Base-by-base conservation (phyloP, 2,797 vertebrate genomes). In the Sardinella longiceps region DNA sequence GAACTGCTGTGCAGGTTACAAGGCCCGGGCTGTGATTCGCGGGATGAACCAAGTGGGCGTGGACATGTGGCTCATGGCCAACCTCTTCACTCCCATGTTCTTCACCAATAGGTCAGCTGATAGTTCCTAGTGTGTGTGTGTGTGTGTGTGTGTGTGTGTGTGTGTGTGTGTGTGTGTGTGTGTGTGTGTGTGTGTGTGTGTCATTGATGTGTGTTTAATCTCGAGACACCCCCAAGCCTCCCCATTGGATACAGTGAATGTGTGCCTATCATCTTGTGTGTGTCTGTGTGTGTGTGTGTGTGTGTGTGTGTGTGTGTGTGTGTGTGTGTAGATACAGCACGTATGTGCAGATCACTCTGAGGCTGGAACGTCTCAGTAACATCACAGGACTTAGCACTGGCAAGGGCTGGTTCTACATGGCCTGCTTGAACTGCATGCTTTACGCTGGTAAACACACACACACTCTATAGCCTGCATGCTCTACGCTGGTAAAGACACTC, bases 351-450 rank as follows among this genome's bases (percentile, higher is more conserved):
- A 53, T 84, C 33, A 80, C 84, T 25, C 30, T 33, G n/a, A 80
- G 15, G 4, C 39, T 86, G 83, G 85, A 88, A 48, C 20, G 53
- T 10, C 46, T 58, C 39, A 74, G 53, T 25, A 66, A 63, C 43
- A 51, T 18, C 12, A 74, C 7, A 3, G 23, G 48, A 20, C 43
- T 82, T 63, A 80, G 70, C 37, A 10, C 50, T 15, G 87, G 80
- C 3, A 80, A 48, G 43, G 87, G 87, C 70, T 84, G 87, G 85
- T 88, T 86, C 74, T 88, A 86, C 50, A 58, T 53, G 23, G 33
- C 45, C 66, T 88, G 85, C 60, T 80, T 87, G 5, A 23, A 85
- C 37, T 48, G 74, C 23, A 56, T 85, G 25, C 82, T 86, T 3
- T 80, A 85, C 28, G 53, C 84, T 58, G 87, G 86, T 81, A 85